Evolutionary conservation across 2,797 vertebrate species (phyloP).

Genomic region (Pseudocheirus occidentalis): DNA sequence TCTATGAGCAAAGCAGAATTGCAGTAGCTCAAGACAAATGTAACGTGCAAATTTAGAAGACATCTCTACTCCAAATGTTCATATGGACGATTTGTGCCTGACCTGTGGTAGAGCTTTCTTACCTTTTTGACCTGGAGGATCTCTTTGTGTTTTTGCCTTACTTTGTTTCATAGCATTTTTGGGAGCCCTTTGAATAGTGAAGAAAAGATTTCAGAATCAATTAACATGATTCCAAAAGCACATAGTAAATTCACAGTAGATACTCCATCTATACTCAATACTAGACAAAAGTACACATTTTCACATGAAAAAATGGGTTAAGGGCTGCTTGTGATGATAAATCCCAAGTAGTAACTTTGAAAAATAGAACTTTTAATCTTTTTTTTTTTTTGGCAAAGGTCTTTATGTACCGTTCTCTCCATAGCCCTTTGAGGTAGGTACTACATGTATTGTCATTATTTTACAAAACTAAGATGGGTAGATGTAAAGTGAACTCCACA

Average conservation of each 20-base stretch:
- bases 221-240: background rate
- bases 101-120: too few species aligned
- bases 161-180: background rate
- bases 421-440: background rate
- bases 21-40: too few species aligned
- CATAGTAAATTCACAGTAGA: background rate
- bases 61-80: too few species aligned
- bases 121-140: background rate
- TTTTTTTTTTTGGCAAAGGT: background rate
- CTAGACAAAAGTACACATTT: background rate
- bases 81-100: too few species aligned
- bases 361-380: background rate
- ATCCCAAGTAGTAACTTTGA: background rate
- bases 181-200: background rate
- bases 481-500: background rate
- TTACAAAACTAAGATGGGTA: background rate
- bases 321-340: background rate
- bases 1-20: too few species aligned
- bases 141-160: background rate
- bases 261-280: background rate
- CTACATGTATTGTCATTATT: background rate
- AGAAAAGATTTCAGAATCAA: background rate
- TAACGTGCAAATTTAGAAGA: too few species aligned
- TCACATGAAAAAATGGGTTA: background rate
- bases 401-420: background rate